phyloP scores from a whole-genome alignment of 2,888 invertebrate species.

The Nysson spinosus region DNA sequence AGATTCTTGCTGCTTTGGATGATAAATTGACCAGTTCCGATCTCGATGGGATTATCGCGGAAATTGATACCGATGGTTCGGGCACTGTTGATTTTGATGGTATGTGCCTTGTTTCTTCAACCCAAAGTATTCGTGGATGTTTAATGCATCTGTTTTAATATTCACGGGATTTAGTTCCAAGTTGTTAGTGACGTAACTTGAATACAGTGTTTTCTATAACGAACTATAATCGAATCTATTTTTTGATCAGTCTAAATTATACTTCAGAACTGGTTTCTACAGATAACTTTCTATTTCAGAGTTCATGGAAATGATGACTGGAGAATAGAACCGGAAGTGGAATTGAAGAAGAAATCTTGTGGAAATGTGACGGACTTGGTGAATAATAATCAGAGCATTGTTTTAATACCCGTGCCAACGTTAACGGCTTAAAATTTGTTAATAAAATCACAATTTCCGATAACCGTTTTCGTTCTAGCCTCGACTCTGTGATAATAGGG shows the following conservation, averaged over 20 bases:
- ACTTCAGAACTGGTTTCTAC: not conserved
- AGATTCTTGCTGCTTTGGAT: conserved; percentile 94
- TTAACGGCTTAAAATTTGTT: conserved; percentile 18
- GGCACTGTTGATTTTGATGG: conserved; percentile 99
- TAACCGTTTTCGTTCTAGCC: no score
- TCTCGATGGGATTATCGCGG: conserved; percentile 97
- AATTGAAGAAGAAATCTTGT: no score
- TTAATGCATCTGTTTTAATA: no score
- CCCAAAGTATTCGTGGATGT: no score
- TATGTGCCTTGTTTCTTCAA: conserved; percentile 76
- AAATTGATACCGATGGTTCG: conserved; percentile 98
- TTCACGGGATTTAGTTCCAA: no score
- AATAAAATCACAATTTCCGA: conserved; percentile 11
- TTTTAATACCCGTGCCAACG: conserved; percentile 10
- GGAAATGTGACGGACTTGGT: no score
- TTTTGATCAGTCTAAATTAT: no score
- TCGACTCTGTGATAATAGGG: no score
- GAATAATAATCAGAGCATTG: not conserved
- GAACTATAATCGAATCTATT: no score
- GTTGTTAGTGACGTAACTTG: no score
- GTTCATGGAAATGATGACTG: conserved; percentile 97
- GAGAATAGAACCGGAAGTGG: no score
- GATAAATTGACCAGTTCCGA: conserved; percentile 95
- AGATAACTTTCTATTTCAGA: conserved; percentile 79
- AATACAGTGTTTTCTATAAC: no score